Conservation (phyloP, 2,113 vertebrate species). For the Lepus timidus region DNA sequence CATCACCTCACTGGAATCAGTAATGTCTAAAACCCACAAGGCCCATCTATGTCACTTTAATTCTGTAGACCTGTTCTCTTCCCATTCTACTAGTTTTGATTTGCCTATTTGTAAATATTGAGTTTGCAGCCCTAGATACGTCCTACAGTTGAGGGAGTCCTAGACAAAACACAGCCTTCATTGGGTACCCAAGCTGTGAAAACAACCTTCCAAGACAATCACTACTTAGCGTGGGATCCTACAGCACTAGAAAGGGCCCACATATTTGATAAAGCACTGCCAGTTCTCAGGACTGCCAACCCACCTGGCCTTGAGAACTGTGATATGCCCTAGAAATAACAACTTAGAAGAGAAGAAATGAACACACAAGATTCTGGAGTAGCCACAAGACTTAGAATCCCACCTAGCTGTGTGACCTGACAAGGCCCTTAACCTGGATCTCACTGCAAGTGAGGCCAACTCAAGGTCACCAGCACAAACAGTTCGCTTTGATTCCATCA, state of each 20-base stretch:
- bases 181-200: not conserved
- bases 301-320: not conserved
- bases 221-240: not conserved
- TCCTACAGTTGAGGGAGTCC: not conserved
- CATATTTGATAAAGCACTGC: not conserved
- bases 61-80: not conserved
- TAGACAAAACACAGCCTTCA: constrained; percentile 61
- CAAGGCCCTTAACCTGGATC: not conserved
- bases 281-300: not conserved
- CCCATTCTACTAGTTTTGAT: not conserved
- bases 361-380: not conserved
- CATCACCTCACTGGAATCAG: fast-evolving
- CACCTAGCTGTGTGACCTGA: not conserved
- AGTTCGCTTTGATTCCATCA: not conserved
- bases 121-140: not conserved
- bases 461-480: not conserved
- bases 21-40: not conserved
- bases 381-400: not conserved
- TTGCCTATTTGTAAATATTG: not conserved
- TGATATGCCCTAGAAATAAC: not conserved
- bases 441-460: not conserved
- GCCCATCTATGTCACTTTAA: not conserved
- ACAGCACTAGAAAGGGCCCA: not conserved
- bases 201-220: constrained; percentile 5
- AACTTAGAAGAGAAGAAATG: not conserved